Percentiles rank a stretch among this genome's conserved stretches.
These are phyloP conservation scores for Sturnira hondurensis DNA, from an alignment of 2,113 vertebrate genomes.

Conservation along the genomic window DNA sequence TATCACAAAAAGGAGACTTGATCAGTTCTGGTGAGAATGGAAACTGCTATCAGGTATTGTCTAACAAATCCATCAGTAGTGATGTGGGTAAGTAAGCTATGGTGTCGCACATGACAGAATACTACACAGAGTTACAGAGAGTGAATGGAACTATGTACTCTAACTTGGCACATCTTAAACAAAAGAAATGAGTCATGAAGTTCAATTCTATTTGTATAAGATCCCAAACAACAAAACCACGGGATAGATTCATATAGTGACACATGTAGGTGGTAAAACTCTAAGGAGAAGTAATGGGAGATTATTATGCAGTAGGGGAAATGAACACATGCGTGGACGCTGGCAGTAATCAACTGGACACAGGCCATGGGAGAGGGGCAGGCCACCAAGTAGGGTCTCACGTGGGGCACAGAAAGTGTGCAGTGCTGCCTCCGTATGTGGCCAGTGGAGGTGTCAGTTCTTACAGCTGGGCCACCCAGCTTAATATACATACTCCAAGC, in stretches of 20 bases:
- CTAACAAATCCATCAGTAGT: not conserved
- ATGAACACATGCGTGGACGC: not conserved
- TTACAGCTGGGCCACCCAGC: not conserved
- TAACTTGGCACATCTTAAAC: not conserved
- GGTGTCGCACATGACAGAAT: not conserved
- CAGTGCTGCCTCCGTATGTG: not conserved
- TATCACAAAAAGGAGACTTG: not conserved
- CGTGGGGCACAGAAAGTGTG: not conserved
- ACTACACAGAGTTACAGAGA: not conserved
- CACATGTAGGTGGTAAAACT: not conserved
- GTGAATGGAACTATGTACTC: not conserved
- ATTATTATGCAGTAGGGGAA: not conserved
- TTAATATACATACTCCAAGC: not conserved
- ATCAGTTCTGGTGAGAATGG: not conserved
- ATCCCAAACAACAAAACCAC: not conserved
- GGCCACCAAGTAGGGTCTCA: not conserved
- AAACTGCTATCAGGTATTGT: not conserved
- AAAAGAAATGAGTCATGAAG: not conserved
- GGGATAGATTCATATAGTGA: not conserved
- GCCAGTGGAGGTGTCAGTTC: not conserved
- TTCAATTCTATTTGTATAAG: not conserved
- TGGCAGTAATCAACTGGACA: not conserved
- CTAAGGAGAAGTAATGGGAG: not conserved
- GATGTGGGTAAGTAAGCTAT: no score
- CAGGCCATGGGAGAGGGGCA: not conserved